Evolutionary conservation across 2,797 vertebrate genomes (phyloP).

Genomic region (Esox lucius): DNA sequence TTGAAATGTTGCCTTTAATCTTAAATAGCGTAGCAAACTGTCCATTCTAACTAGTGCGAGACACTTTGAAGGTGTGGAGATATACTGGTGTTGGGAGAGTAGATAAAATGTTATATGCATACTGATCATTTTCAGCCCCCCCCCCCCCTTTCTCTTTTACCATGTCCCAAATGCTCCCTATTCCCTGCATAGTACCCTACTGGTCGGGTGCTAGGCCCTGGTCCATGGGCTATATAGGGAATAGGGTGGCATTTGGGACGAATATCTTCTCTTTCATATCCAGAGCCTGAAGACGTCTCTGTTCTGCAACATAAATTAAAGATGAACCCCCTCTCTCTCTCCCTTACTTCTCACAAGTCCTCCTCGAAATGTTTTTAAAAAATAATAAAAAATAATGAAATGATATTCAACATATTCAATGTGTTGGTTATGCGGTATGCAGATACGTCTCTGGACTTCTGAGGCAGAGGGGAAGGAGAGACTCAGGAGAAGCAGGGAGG

Average conservation of each 20-base stretch:
- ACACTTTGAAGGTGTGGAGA: conserved; percentile 48
- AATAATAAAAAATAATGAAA: neutral
- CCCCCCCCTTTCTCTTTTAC: conserved; percentile 15
- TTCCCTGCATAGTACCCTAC: neutral
- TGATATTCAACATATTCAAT: conserved; percentile 11
- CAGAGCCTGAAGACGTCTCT: conserved; percentile 13
- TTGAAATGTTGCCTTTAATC: conserved; percentile 18
- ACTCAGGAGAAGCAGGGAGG: neutral
- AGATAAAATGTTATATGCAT: conserved; percentile 53
- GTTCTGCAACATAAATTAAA: neutral
- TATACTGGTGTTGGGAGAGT: conserved; percentile 30
- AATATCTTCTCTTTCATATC: conserved; percentile 43
- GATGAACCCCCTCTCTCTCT: neutral
- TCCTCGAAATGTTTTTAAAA: conserved; percentile 7
- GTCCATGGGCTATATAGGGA: neutral
- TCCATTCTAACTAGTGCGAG: conserved; percentile 31
- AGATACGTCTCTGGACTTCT: neutral
- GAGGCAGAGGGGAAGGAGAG: neutral
- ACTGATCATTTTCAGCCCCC: conserved; percentile 48
- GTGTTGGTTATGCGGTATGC: conserved; percentile 12
- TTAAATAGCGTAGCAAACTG: conserved; percentile 48
- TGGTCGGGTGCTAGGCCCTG: neutral
- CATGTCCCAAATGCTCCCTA: conserved; percentile 15
- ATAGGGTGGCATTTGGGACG: neutral
- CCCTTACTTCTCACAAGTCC: conserved; percentile 9